Evolutionary conservation across 2,888 invertebrate genomes (phyloP), one percentile per base, ranked within the genome.

Genomic region (Pharmacophagus antenor): DNA sequence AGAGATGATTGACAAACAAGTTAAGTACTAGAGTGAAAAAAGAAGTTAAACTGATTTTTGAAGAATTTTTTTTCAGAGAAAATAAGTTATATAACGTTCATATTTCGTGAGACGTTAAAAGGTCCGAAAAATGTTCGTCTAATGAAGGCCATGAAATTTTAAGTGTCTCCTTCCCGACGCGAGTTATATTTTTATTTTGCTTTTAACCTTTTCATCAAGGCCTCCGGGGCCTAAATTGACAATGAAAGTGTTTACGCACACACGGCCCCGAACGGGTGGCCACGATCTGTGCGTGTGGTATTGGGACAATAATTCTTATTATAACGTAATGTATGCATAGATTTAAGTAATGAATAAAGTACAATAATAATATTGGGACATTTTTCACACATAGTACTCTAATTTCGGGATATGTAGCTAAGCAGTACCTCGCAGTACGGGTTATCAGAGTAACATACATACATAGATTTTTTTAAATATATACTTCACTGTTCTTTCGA

Each of bases 71-170:
- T n/a, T n/a, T n/a, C n/a, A n/a, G n/a, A n/a, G n/a, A n/a, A n/a
- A n/a, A n/a, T n/a, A n/a, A n/a, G n/a, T 31, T 15, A 12, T 12
- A 31, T 10, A 31, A 31, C 31, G 15, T 31, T 31, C 31, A 1
- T 15, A 15, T 31, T 31, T 31, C 1, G 10, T 12, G 31, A 31
- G 31, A 31, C 15, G 15, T 31, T 31, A 31, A 31, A 31, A 31
- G 31, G 10, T 42, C 42, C 7, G 42, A 42, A 12, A 41, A 41
- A 15, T 27, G 20, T 49, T 22, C 54, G 17, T 21, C 44, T 50
- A 55, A 58, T 54, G 58, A 58, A 59, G 44, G 44, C 59, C 50
- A 55, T 55, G 59, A 55, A 59, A 55, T 50, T 50, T 59, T 59
- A 55, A 59, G 25, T 50, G 54, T 50, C 42, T 46, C 41, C 18